Evolutionary conservation across 2,113 vertebrate genomes (phyloP).

Genomic region (Trematomus loennbergii): DNA sequence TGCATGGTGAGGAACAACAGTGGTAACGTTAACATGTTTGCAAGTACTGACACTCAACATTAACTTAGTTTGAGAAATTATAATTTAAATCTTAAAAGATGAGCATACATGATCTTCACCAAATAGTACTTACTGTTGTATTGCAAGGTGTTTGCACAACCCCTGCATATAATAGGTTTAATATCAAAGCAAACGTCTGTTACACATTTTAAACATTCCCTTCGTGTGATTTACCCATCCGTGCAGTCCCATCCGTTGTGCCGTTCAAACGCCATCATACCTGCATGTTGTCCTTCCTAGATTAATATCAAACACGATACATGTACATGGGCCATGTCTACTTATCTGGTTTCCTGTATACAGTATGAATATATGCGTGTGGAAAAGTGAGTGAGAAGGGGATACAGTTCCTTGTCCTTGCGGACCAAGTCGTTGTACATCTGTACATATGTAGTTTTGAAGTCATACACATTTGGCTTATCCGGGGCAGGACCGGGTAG

Average conservation of each 20-base stretch:
- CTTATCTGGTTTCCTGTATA: constrained; percentile 26
- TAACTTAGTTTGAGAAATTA: neutral
- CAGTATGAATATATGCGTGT: constrained; percentile 20
- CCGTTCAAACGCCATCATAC: constrained; percentile 12
- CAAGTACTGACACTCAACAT: neutral
- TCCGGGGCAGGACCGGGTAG: constrained; percentile 97
- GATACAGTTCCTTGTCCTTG: constrained; percentile 99
- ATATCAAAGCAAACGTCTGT: constrained; percentile 16
- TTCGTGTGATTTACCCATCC: constrained; percentile 39
- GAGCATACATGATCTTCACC: constrained; percentile 6
- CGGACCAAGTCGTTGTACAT: constrained; percentile 99
- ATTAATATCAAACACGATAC: constrained; percentile 1
- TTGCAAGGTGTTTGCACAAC: neutral
- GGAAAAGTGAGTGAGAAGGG: constrained; percentile 73
- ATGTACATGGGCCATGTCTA: constrained; percentile 15
- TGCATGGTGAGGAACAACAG: neutral
- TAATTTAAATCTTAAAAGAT: neutral
- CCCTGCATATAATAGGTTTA: constrained; percentile 3
- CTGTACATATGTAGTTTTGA: constrained; percentile 99
- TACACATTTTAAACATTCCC: constrained; percentile 19
- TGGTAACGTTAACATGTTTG: neutral
- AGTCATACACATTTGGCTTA: constrained; percentile 99
- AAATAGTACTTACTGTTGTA: constrained; percentile 40
- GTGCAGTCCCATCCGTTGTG: constrained; percentile 24
- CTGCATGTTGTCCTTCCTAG: neutral